These are phyloP conservation scores for Cheumatopsyche charites DNA, from an alignment of 1,140 invertebrate species.

Conservation along the genomic window DNA sequence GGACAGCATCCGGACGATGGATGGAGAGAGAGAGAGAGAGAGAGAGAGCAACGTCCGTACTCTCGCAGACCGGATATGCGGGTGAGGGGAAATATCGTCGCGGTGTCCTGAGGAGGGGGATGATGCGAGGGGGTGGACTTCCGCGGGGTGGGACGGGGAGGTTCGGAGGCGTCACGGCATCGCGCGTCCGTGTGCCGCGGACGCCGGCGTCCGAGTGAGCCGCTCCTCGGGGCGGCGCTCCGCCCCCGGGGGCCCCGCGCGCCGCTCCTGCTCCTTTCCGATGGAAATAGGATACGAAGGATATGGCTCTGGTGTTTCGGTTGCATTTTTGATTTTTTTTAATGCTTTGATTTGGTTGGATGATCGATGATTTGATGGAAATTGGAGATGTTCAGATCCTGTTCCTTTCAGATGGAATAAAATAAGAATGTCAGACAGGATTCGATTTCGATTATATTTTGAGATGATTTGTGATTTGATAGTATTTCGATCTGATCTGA, in stretches of 20 bases:
- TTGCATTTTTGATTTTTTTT: no score
- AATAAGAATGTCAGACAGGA: no score
- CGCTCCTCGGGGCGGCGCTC: neutral
- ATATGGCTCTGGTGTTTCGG: no score
- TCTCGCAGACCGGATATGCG: constrained; percentile 33
- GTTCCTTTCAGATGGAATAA: no score
- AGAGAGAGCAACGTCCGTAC: constrained; percentile 33
- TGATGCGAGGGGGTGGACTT: neutral
- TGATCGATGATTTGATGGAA: no score
- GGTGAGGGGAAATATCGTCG: neutral
- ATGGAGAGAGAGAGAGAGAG: constrained; percentile 33
- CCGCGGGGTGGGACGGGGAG: constrained; percentile 34
- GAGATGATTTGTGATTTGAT: no score
- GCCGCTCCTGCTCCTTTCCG: neutral
- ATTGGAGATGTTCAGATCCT: no score
- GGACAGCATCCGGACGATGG: constrained; percentile 8
- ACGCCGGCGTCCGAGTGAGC: constrained; percentile 14
- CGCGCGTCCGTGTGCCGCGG: constrained; percentile 27
- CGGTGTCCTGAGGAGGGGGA: neutral
- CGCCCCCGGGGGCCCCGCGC: constrained; percentile 3
- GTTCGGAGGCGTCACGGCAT: constrained; percentile 36
- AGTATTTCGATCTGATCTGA: no score
- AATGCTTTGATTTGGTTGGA: no score
- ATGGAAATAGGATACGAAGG: neutral
- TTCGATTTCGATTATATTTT: no score